phyloP scores from a whole-genome alignment of 2,113 vertebrate genomes.

The Paramormyrops kingsleyae region DNA sequence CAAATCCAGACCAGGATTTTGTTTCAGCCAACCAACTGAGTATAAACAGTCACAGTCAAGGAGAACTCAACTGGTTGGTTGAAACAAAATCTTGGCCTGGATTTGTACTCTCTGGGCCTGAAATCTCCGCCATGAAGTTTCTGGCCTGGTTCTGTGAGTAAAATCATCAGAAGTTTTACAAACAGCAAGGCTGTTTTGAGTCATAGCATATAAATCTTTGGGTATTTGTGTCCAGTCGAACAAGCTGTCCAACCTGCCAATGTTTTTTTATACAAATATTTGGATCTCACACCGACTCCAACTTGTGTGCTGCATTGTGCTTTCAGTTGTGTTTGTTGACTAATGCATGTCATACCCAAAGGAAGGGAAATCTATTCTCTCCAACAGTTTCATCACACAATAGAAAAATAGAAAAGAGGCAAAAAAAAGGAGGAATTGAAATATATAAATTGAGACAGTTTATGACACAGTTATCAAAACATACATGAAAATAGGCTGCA shows the following conservation, averaged over 20 bases:
- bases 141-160: not conserved
- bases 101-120: too few species aligned
- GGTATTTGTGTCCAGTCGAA: not conserved
- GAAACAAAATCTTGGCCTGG: too few species aligned
- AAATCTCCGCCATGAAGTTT: not conserved
- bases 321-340: conserved; percentile 12
- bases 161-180: not conserved
- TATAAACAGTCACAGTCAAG: too few species aligned
- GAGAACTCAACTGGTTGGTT: too few species aligned
- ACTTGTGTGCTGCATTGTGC: not conserved
- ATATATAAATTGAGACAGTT: conserved; percentile 4
- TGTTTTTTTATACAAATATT: not conserved
- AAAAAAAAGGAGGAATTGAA: not conserved
- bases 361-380: conserved; percentile 12
- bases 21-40: too few species aligned
- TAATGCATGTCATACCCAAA: conserved; percentile 21
- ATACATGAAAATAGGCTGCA: not conserved
- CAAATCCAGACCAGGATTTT: too few species aligned
- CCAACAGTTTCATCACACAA: not conserved
- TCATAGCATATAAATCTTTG: not conserved
- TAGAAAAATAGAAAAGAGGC: not conserved
- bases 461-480: not conserved
- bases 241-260: not conserved
- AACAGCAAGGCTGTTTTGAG: not conserved
- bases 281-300: not conserved